A percentile compares a stretch with the other conserved stretches of the same genome.
Evolutionary conservation across 1,140 invertebrate genomes (phyloP).

Genomic region (Onthophagus taurus): DNA sequence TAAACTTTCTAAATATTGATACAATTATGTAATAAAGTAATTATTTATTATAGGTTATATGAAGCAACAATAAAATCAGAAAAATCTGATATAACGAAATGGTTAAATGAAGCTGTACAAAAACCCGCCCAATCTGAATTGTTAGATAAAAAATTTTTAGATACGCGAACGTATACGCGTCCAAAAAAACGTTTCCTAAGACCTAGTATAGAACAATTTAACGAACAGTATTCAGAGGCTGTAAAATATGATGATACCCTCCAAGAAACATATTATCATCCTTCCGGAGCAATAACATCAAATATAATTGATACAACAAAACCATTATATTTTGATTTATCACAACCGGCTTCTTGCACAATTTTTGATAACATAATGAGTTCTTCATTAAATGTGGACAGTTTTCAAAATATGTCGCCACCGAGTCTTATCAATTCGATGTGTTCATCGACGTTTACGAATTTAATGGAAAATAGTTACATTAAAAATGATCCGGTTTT

Average conservation of each 20-base stretch:
- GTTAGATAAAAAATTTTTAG: constrained; percentile 29
- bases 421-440: constrained; percentile 36
- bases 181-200: constrained; percentile 38
- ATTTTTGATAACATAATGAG: constrained; percentile 32
- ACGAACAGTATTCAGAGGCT: too few species aligned
- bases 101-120: constrained; percentile 20
- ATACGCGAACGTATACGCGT: constrained; percentile 43
- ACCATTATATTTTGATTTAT: constrained; percentile 31
- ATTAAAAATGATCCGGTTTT: constrained; percentile 36
- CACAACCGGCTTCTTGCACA: constrained; percentile 26
- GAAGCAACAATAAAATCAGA: constrained; percentile 12
- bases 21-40: too few species aligned
- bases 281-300: constrained; percentile 1
- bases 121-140: constrained; percentile 8
- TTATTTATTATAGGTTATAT: constrained; percentile 15
- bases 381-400: constrained; percentile 23
- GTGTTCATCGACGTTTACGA: constrained; percentile 36
- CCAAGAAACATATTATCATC: too few species aligned
- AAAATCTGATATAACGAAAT: constrained; percentile 10
- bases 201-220: constrained; percentile 37
- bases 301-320: constrained; percentile 1
- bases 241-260: too few species aligned
- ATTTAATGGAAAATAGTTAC: constrained; percentile 35
- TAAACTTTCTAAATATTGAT: too few species aligned
- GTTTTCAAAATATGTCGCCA: constrained; percentile 36